A percentile compares a stretch with the other conserved stretches of the same genome.
phyloP scores from a whole-genome alignment of 2,888 invertebrate species.

The Anoncus sp. region DNA sequence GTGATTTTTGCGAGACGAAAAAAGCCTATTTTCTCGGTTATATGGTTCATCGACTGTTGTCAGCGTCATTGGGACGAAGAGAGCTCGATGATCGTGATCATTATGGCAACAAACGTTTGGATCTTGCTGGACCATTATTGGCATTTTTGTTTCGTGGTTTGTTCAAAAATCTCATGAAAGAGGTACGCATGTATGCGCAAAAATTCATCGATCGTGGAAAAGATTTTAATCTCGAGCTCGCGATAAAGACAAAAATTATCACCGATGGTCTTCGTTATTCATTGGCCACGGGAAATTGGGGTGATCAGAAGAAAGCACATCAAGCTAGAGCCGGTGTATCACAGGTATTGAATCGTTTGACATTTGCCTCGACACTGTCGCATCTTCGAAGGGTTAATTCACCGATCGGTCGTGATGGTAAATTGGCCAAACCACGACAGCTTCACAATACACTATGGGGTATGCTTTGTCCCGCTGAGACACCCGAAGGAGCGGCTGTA shows the following conservation, averaged over 20 bases:
- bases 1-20: slow-evolving; percentile 99
- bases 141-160: slow-evolving; percentile 99
- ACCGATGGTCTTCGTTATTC: slow-evolving; percentile 99
- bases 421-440: slow-evolving; percentile 99
- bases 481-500: slow-evolving; percentile 98
- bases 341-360: slow-evolving; percentile 98
- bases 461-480: slow-evolving; percentile 99
- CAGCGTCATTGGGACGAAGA: slow-evolving; percentile 97
- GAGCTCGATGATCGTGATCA: slow-evolving; percentile 99
- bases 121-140: slow-evolving; percentile 98
- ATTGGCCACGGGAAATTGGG: slow-evolving; percentile 99
- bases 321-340: slow-evolving; percentile 98
- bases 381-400: slow-evolving; percentile 99
- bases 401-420: slow-evolving; percentile 99
- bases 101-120: slow-evolving; percentile 99
- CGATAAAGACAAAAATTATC: slow-evolving; percentile 98
- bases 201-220: slow-evolving; percentile 99
- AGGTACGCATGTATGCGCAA: slow-evolving; percentile 99
- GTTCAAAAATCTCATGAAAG: slow-evolving; percentile 98
- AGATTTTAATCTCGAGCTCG: slow-evolving; percentile 98
- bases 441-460: slow-evolving; percentile 99
- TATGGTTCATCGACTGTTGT: slow-evolving; percentile 98
- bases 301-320: slow-evolving; percentile 99
- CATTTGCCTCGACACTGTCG: slow-evolving; percentile 99
- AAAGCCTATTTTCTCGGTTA: slow-evolving; percentile 99